phyloP scores from a whole-genome alignment of 2,113 vertebrate species.

The Ammospiza nelsoni region DNA sequence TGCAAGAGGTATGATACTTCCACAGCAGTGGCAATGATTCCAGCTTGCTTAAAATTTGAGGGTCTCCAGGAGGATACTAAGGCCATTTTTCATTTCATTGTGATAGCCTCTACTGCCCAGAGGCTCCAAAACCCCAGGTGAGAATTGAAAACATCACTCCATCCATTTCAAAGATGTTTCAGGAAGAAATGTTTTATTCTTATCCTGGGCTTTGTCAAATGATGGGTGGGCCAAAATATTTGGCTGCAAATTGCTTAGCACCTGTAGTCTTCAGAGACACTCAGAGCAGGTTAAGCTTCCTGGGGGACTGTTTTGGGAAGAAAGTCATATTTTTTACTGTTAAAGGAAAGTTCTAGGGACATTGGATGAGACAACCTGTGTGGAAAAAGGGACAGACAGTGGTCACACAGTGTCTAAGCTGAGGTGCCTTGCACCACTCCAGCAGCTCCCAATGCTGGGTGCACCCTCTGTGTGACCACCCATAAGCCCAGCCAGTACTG shows the following conservation, averaged over 20 bases:
- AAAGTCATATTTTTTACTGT: not conserved
- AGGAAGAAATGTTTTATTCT: not conserved
- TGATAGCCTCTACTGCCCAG: not conserved
- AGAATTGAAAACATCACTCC: not conserved
- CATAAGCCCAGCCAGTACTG: not conserved
- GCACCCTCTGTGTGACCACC: not conserved
- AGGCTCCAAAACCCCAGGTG: not conserved
- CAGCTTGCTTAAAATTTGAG: not conserved
- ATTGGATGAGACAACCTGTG: not conserved
- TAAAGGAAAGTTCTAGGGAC: not conserved
- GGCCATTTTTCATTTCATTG: not conserved
- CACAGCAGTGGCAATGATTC: not conserved
- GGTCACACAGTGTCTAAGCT: accelerated
- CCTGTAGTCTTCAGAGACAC: not conserved
- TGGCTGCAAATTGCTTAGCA: not conserved
- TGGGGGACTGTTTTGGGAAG: not conserved
- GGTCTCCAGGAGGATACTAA: not conserved
- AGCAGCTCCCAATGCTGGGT: accelerated
- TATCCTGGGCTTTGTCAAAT: not conserved
- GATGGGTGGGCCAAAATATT: not conserved
- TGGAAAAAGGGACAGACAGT: not conserved
- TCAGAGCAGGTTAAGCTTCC: not conserved
- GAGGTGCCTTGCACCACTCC: not conserved
- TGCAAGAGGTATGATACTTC: not conserved
- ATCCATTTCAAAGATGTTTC: not conserved